Base-by-base conservation (phyloP, 2,888 invertebrate species). In the Thereva nobilitata region DNA sequence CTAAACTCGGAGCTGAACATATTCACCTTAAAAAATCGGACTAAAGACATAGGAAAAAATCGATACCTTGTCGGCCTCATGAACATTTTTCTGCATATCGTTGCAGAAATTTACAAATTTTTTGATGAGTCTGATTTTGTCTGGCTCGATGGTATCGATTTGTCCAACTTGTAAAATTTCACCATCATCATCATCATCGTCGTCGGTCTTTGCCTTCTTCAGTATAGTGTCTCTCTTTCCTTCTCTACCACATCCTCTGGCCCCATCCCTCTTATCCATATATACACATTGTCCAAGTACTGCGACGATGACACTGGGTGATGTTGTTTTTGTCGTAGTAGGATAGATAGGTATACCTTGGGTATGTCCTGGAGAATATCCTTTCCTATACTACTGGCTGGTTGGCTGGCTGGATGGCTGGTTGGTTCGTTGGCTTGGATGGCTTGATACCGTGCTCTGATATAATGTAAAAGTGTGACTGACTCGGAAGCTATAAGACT, bases 91-190 rank as follows among this genome's bases (percentile, higher is more conserved):
- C 54, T 66, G 66, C 66, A 66, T 66, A 59, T 45, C 57, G 35
- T 12, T 59, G 66, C 59, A 67, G 52, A 66, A 67, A 67, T 59
- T 59, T 59, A 47, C 47, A 45, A 53, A 59, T 65, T 67, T 70
- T 67, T 63, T 66, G 67, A 66, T 67, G 64, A 67, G 57, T 66
- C 67, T 67, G 67, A 70, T 61, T 69, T 67, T 67, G 69, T 70
- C 67, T 70, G 69, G 66, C 54, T 67, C 41, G 66, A 45, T 61
- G 61, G 10, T 70, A 70, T 70, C 57, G 67, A 70, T 70, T 70
- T 67, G 69, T 70, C 67, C 69, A 64, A 70, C 67, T 67, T 70
- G 66, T 66, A 64, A 66, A 67, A 66, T 67, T 67, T 63, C 67
- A 61, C 59, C 50, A 42, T 45, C 64, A 61, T 61, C 61, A 61